These are phyloP conservation scores for Drosophila niveifrons DNA, from an alignment of 2,888 invertebrate genomes.

Conservation along the genomic window DNA sequence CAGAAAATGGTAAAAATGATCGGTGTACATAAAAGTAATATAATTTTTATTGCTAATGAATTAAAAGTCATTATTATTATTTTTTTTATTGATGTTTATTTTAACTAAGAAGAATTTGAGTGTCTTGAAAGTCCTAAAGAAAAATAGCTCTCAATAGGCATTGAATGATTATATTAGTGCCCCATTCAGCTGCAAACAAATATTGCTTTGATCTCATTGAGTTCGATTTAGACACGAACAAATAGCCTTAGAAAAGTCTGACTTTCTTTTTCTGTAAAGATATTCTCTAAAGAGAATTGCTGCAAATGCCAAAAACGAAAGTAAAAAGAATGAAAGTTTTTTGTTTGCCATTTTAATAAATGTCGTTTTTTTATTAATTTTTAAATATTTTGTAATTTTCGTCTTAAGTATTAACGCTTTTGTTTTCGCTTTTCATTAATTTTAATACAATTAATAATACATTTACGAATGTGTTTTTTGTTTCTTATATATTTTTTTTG, in stretches of 20 bases:
- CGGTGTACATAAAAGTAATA: too few relatives aligned
- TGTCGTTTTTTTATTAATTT: slow-evolving; percentile 58
- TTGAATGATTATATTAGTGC: background rate
- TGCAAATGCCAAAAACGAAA: slow-evolving; percentile 20
- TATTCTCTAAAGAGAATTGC: background rate
- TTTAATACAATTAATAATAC: slow-evolving; percentile 77
- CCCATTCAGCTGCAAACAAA: background rate
- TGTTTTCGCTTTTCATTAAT: slow-evolving; percentile 39
- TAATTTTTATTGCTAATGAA: too few relatives aligned
- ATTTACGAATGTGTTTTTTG: slow-evolving; percentile 57
- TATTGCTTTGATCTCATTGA: background rate
- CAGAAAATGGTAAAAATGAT: too few relatives aligned
- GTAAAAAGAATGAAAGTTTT: slow-evolving; percentile 7
- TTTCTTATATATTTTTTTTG: slow-evolving; percentile 40
- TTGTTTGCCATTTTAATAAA: slow-evolving; percentile 43
- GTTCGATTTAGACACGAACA: too few relatives aligned
- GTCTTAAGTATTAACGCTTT: slow-evolving; percentile 52
- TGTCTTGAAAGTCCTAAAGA: too few relatives aligned
- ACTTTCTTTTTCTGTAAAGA: background rate
- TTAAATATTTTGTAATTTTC: slow-evolving; percentile 60
- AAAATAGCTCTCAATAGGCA: background rate
- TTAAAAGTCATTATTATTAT: too few relatives aligned
- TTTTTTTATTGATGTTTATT: too few relatives aligned
- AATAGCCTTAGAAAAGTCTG: background rate
- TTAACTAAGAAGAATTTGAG: too few relatives aligned